A percentile compares a stretch with the other conserved stretches of the same genome.
Conservation (phyloP, 2,797 vertebrate genomes). For the Pelochelys cantorii region DNA sequence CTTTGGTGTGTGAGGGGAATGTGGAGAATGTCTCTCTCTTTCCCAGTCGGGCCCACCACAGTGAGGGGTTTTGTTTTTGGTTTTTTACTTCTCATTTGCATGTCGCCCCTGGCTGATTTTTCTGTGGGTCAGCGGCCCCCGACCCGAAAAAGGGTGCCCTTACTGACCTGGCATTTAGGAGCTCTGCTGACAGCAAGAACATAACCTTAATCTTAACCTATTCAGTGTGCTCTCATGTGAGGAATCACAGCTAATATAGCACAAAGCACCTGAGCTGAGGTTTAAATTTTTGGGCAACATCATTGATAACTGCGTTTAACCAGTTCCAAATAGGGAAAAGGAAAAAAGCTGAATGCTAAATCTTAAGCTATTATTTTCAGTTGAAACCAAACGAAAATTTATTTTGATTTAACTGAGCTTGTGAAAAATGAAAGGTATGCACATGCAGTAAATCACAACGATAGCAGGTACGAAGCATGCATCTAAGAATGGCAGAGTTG, state of each 20-base stretch:
- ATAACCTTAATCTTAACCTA: neutral
- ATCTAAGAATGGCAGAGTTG: neutral
- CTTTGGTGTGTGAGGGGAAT: too few species aligned
- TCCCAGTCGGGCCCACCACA: too few species aligned
- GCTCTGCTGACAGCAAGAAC: neutral
- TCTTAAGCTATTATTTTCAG: neutral
- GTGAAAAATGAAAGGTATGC: neutral
- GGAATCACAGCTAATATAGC: neutral
- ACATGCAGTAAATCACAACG: neutral
- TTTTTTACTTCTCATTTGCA: too few species aligned
- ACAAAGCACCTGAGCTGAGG: neutral
- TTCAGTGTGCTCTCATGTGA: neutral
- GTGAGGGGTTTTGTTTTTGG: too few species aligned
- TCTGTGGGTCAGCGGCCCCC: too few species aligned
- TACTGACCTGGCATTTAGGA: neutral
- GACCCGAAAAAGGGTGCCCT: neutral
- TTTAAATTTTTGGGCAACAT: neutral
- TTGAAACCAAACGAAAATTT: neutral
- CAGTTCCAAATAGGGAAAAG: neutral
- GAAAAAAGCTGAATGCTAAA: neutral
- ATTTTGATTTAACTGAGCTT: neutral
- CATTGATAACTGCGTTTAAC: neutral
- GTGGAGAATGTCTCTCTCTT: too few species aligned
- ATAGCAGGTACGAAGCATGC: neutral
- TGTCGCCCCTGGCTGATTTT: too few species aligned